These are phyloP conservation scores for Morpho helenor DNA, from an alignment of 2,888 invertebrate genomes.

Conservation along the genomic window DNA sequence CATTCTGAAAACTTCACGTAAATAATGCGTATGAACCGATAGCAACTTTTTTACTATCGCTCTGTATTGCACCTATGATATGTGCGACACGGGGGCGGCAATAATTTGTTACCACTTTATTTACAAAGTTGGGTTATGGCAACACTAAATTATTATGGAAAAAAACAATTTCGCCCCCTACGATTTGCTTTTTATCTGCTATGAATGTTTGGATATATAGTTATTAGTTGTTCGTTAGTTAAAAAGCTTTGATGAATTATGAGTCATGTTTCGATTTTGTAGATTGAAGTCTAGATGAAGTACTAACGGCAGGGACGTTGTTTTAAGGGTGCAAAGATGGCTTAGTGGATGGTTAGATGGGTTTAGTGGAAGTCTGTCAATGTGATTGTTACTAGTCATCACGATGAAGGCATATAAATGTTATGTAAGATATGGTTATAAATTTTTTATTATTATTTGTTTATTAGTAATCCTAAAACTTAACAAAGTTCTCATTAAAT, in stretches of 20 bases:
- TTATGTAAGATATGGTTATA: too few species aligned
- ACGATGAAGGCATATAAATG: too few species aligned
- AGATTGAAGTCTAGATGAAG: too few species aligned
- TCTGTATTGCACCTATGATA: constrained; percentile 77
- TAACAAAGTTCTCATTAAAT: too few species aligned
- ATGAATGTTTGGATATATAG: background rate
- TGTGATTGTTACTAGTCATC: too few species aligned
- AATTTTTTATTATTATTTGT: too few species aligned
- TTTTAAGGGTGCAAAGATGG: too few species aligned
- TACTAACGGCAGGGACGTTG: too few species aligned
- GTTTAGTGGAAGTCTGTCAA: too few species aligned
- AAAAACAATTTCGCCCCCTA: constrained; percentile 47
- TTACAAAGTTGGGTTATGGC: constrained; percentile 66
- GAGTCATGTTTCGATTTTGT: too few species aligned
- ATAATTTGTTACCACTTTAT: constrained; percentile 73
- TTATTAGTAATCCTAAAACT: too few species aligned
- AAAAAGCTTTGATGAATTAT: background rate
- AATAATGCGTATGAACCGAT: constrained; percentile 47
- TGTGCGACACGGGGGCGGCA: constrained; percentile 50
- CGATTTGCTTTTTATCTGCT: constrained; percentile 30
- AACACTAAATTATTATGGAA: constrained; percentile 54
- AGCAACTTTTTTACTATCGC: constrained; percentile 65
- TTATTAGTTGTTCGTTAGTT: constrained; percentile 1
- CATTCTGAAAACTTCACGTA: constrained; percentile 51
- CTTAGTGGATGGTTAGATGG: too few species aligned